These are phyloP conservation scores for Nematolebias whitei DNA, from an alignment of 2,113 vertebrate genomes.

Conservation along the genomic window DNA sequence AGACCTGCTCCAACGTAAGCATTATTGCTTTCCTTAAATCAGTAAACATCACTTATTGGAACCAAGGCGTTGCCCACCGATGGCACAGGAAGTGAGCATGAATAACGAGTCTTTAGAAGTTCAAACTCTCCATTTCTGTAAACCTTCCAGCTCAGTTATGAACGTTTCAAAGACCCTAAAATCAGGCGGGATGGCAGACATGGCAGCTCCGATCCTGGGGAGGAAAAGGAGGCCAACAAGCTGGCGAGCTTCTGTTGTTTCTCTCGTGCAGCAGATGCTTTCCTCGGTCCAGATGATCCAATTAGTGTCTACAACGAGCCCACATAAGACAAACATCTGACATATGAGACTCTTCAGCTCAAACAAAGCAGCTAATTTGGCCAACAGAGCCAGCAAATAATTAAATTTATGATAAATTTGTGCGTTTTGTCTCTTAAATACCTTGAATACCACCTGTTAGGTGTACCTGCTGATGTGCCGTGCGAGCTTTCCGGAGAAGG, in stretches of 20 bases:
- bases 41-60: too few relatives aligned
- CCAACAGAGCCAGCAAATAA: too few relatives aligned
- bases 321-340: neutral
- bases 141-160: neutral
- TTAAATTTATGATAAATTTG: neutral
- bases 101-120: too few relatives aligned
- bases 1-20: too few relatives aligned
- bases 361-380: neutral
- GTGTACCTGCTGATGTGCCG: constrained; percentile 96
- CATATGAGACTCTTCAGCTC: neutral
- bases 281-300: constrained; percentile 9
- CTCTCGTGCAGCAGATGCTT: neutral
- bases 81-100: too few relatives aligned
- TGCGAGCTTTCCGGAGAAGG: constrained; percentile 90
- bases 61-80: too few relatives aligned
- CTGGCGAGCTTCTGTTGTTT: constrained; percentile 14
- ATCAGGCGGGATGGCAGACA: neutral
- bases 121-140: too few relatives aligned
- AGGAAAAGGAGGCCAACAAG: neutral
- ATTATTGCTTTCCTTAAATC: too few relatives aligned
- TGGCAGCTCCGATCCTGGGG: neutral
- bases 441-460: too few relatives aligned
- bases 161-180: neutral
- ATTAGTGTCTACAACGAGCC: constrained; percentile 18
- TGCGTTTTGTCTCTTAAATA: neutral